Evolutionary conservation across 2,888 invertebrate genomes (phyloP), one percentile per base, ranked within the genome.

Genomic region (Drosophila neotestacea): DNA sequence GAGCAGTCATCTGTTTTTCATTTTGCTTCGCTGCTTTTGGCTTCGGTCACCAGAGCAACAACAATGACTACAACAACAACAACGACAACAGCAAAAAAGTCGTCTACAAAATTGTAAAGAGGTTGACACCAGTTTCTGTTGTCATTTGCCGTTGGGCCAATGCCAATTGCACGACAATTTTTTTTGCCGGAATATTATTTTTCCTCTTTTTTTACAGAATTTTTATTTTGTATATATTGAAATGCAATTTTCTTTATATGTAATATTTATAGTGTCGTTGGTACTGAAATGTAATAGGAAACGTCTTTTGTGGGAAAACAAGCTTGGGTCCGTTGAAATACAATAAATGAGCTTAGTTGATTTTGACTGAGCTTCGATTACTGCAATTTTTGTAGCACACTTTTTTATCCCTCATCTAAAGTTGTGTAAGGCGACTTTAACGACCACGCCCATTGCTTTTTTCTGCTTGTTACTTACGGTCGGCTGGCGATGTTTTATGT

Each of bases 41-140:
- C 69, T 59, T 63, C 55, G 73, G 55, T 61, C 79, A 59, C 66
- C 64, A 68, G 51, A 76, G 76, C 54, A 71, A 54, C 16, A 59
- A 50, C 36, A 38, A 56, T 55, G 70, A 46, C n/a, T 69, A 55
- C 42, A 46, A 58, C 32, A 47, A 41, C 2, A 56, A 11, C 42
- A 54, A 36, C 2, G 32, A 32, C 6, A 55, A 52, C 22, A 50
- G 48, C 16, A 51, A 54, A 13, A 62, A 44, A 38, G 36, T 36
- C 10, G 10, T 16, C 47, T 30, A 67, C 22, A 63, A 69, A 58
- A 50, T 60, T 62, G 66, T 67, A 47, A 69, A 68, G 72, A 66
- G 67, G 61, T 77, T 75, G 85, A 77, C 69, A 85, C 82, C 52
- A 77, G 70, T 84, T 77, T 81, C 72, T 64, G 66, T 67, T 77